Base-by-base conservation (phyloP, 2,888 invertebrate genomes). In the Drosophila birchii region DNA sequence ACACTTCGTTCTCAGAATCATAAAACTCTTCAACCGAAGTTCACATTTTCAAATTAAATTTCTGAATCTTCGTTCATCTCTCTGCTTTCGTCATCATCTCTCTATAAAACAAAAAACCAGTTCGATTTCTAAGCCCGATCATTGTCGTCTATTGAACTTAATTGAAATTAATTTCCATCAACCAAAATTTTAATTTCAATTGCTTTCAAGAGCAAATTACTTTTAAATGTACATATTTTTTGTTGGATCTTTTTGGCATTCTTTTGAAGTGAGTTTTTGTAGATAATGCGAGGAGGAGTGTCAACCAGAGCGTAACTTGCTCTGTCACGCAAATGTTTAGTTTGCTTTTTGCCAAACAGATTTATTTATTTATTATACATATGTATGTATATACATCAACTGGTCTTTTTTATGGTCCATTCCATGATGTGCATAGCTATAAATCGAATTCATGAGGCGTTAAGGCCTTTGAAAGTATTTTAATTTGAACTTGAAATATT, bases 291-390 rank as follows among this genome's bases (percentile, higher is more conserved):
- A 69, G 78, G 75, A 67, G 60, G 63, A 44, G 58, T 54, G 68
- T 70, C 82, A 84, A 84, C 79, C 84, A 85, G 89, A 86, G 83
- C 83, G 87, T 79, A 86, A 81, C 83, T 57, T 57, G 59, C 76
- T 41, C 69, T 79, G 87, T 82, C 81, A 82, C 78, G 86, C 86
- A 43, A 79, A 72, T 66, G 64, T 62, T 45, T 47, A 60, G 61
- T 78, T 80, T 38, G 51, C 78, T 38, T 68, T 80, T 67, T 62
- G 59, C 41, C n/a, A 5, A 16, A 3, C 36, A 36, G 61, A 54
- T 58, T 44, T 39, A 36, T 56, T 38, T 55, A 26, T 34, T 51
- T 26, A 64, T 34, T 63, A 43, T 23, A 41, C 26, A 14, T 18
- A 20, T 26, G 8, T 18, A 32, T 38, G 11, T 18, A 18, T 34